Conservation (phyloP, 2,797 vertebrate genomes). For the Leptodactylus fallax region DNA sequence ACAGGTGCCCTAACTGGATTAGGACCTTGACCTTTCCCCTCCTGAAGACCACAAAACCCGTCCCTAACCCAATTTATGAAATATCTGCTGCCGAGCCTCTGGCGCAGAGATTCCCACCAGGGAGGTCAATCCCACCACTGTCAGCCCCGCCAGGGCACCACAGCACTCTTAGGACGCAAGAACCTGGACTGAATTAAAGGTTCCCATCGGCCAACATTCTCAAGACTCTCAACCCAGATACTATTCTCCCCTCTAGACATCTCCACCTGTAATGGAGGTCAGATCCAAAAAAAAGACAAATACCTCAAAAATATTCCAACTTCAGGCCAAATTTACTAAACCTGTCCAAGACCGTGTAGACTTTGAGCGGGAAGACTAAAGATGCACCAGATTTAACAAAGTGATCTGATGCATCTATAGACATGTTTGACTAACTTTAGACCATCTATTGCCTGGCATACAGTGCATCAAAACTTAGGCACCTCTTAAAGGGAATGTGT, state of each 20-base stretch:
- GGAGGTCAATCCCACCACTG: slow-evolving; percentile 23
- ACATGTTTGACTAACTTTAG: no score
- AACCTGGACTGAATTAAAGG: slow-evolving; percentile 67
- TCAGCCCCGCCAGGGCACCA: background rate
- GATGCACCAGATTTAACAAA: no score
- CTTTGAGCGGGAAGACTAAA: no score
- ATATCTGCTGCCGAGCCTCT: slow-evolving; percentile 62
- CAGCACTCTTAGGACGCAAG: background rate
- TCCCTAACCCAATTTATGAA: slow-evolving; percentile 65
- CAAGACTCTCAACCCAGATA: slow-evolving; percentile 45
- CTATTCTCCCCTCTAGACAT: slow-evolving; percentile 46
- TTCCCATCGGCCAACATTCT: slow-evolving; percentile 54
- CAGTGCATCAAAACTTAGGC: no score
- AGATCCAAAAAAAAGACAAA: background rate
- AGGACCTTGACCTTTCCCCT: slow-evolving; percentile 67
- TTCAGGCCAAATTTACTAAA: no score
- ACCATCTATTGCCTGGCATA: no score
- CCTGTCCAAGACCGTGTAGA: no score
- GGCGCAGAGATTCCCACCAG: slow-evolving; percentile 38
- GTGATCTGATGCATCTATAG: no score
- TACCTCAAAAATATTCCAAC: background rate
- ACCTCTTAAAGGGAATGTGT: no score
- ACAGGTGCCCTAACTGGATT: slow-evolving; percentile 70
- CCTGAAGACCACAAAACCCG: slow-evolving; percentile 49
- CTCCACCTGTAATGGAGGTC: background rate